Evolutionary conservation across 2,113 vertebrate species (phyloP), one percentile per base, ranked within the genome.

Genomic region (Xenopus borealis): DNA sequence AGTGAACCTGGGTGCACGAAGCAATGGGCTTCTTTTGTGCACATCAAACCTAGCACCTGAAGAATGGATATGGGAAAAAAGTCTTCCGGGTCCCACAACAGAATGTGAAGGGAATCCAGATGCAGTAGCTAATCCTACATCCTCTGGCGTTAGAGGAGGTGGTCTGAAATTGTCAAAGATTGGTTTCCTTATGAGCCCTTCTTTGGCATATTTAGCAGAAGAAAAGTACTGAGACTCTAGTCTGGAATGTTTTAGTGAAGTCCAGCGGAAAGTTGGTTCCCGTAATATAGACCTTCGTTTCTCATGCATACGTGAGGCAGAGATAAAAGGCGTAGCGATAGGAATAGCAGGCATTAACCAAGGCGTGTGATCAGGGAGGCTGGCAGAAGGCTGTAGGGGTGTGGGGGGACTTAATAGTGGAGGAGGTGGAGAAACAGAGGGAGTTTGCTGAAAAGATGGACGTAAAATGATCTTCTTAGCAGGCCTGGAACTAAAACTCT

Each of bases 201-300:
- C 97, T 93, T 98, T 99, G 91, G 97, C 97, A 79, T 98, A 99
- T 83, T 98, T 99, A 69, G 97, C 97, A 72, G 96, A 98, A 71
- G 97, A 99, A 85, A 98, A 98, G 88, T 94, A 98, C 79, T 94
- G 95, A 5, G 94, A 93, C 71, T 94, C 94, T 7, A 94, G 89
- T 75, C 95, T 88, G 72, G 95, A 92, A 81, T 92, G 91, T 82
- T 93, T 93, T 66, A 94, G 85, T 3, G 97, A 98, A 17, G 93
- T 98, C 97, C 97, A 99, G 68, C 95, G 90, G 71, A 99, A 99
- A 0, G 96, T 99, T 0, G 97, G 97, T 80, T 99, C 94, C 52
- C 95, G 91, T 73, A 99, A 86, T 80, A 99, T 98, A 0, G 96
- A 98, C 72, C 91, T 95, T 2, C 96, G 93, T 79, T 98, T 98